These are phyloP conservation scores for Peromyscus attwateri DNA, from an alignment of 2,797 vertebrate species.

Conservation along the genomic window DNA sequence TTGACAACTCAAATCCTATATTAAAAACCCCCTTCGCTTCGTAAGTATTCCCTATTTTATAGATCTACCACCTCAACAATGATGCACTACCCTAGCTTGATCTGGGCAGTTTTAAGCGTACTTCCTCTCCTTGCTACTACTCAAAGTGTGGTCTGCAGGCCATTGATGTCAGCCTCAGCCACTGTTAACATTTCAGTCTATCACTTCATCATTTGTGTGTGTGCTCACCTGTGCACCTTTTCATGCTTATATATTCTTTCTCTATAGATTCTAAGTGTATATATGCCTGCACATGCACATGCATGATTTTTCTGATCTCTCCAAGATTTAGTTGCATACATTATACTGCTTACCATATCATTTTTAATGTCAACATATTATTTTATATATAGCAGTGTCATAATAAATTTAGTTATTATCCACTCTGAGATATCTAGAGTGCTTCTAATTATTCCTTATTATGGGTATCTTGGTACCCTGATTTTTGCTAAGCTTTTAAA, in stretches of 20 bases:
- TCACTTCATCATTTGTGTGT: not conserved
- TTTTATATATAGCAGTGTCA: not conserved
- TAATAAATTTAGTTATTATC: not conserved
- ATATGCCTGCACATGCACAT: not conserved
- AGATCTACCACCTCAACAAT: not conserved
- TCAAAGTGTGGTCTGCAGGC: not conserved
- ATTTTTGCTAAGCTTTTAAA: not conserved
- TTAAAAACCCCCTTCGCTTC: conserved; percentile 92
- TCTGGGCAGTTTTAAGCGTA: not conserved
- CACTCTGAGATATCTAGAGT: not conserved
- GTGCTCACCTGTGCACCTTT: not conserved
- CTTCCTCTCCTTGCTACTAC: not conserved
- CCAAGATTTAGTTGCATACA: not conserved
- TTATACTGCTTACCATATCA: not conserved
- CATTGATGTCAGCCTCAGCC: not conserved
- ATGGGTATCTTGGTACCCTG: not conserved
- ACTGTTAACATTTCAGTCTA: not conserved
- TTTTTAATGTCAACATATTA: not conserved
- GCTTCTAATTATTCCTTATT: not conserved
- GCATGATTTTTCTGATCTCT: not conserved
- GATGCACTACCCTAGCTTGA: not conserved
- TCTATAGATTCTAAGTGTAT: not conserved
- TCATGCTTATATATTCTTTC: not conserved
- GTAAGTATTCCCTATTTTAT: conserved; percentile 88
- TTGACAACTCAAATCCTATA: conserved; percentile 90